Evolutionary conservation across 2,888 invertebrate genomes (phyloP).

Genomic region (Choristoneura rosaceana): DNA sequence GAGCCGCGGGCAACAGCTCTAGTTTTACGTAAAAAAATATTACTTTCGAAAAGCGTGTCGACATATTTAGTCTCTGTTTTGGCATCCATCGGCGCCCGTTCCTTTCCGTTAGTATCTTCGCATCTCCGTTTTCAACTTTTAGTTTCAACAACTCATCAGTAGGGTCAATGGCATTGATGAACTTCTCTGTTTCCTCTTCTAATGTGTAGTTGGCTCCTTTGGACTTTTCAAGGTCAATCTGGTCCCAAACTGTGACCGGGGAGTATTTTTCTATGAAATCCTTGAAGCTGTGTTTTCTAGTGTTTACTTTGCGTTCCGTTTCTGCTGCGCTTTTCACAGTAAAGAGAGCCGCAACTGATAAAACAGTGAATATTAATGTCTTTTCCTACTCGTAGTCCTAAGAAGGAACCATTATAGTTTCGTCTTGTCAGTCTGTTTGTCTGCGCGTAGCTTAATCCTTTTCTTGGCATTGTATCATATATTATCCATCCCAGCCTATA

Average conservation of each 20-base stretch:
- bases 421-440: no score
- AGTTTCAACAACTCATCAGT: conserved; percentile 59
- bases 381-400: no score
- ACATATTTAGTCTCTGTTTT: no score
- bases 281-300: conserved; percentile 49
- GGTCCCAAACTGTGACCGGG: conserved; percentile 54
- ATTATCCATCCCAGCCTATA: no score
- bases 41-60: no score
- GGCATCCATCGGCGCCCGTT: conserved; percentile 56
- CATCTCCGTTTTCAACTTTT: conserved; percentile 52
- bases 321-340: background rate
- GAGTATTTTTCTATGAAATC: conserved; percentile 56
- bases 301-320: background rate
- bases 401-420: no score
- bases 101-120: conserved; percentile 44
- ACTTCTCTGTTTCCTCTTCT: conserved; percentile 50
- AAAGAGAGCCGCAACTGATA: background rate
- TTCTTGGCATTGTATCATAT: no score
- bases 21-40: no score
- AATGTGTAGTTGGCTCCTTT: conserved; percentile 47
- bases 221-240: conserved; percentile 51
- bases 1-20: no score
- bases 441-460: no score
- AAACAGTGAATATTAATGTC: background rate
- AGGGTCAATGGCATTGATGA: conserved; percentile 56